phyloP scores from a whole-genome alignment of 2,797 vertebrate species.

The Danionella dracula region DNA sequence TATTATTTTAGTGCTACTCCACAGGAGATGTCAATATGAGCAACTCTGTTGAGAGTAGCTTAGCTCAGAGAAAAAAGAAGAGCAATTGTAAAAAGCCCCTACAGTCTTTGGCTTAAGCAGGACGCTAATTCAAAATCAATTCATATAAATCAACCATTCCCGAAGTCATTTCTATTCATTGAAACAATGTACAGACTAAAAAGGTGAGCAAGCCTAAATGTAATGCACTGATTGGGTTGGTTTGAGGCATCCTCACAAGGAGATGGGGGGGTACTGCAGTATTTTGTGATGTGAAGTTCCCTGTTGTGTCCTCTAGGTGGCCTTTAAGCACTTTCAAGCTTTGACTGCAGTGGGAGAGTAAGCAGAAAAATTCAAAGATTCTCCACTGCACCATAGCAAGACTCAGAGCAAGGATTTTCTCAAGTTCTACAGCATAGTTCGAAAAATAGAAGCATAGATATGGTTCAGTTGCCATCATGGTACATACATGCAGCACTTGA shows the following conservation, averaged over 20 bases:
- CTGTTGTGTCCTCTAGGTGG: constrained; percentile 52
- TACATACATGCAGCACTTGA: background rate
- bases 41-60: constrained; percentile 13
- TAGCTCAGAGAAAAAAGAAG: background rate
- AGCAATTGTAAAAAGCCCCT: constrained; percentile 3
- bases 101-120: background rate
- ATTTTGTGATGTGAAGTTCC: constrained; percentile 56
- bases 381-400: constrained; percentile 37
- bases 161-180: background rate
- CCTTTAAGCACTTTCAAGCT: constrained; percentile 51
- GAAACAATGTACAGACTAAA: background rate
- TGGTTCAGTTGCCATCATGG: background rate
- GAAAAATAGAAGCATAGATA: background rate
- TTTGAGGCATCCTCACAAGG: constrained; percentile 19
- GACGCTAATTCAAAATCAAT: background rate
- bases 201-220: background rate
- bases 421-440: constrained; percentile 10
- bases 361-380: constrained; percentile 34
- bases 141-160: constrained; percentile 9
- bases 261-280: constrained; percentile 51
- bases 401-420: constrained; percentile 26
- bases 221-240: constrained; percentile 23
- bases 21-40: constrained; percentile 1
- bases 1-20: constrained; percentile 4
- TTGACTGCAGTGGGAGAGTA: constrained; percentile 18